These are phyloP conservation scores for Plectropomus leopardus DNA, from an alignment of 2,113 vertebrate species.

Conservation along the genomic window DNA sequence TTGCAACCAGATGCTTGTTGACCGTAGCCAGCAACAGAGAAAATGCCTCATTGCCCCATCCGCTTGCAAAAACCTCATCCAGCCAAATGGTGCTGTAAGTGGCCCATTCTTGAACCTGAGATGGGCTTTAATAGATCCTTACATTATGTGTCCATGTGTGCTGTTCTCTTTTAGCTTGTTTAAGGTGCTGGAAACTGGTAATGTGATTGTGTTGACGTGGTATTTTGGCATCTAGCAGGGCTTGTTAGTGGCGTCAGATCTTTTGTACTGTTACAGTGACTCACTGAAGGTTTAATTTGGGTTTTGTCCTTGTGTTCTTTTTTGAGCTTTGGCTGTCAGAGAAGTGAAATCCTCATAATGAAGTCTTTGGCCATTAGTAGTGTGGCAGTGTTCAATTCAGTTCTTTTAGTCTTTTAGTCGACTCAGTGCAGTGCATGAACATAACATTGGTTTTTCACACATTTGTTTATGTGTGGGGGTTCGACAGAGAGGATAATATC, in stretches of 20 bases:
- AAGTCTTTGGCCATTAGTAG: not conserved
- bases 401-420: not conserved
- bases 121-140: conserved; percentile 65
- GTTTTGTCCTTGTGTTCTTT: conserved; percentile 5
- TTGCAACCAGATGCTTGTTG: conserved; percentile 71
- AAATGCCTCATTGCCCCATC: conserved; percentile 49
- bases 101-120: conserved; percentile 63
- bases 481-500: not conserved
- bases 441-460: not conserved
- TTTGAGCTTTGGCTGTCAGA: conserved; percentile 1
- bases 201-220: conserved; percentile 18
- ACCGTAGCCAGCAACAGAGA: conserved; percentile 7
- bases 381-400: not conserved
- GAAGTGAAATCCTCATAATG: conserved; percentile 7
- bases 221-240: conserved; percentile 23
- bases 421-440: not conserved
- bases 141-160: conserved; percentile 37
- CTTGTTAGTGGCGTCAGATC: not conserved
- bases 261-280: conserved; percentile 9
- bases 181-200: conserved; percentile 3
- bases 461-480: not conserved
- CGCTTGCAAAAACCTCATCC: conserved; percentile 53
- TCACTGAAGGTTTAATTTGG: conserved; percentile 16
- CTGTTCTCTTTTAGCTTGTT: conserved; percentile 27
- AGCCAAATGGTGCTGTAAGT: conserved; percentile 61